Evolutionary conservation across 2,797 vertebrate species (phyloP).

Genomic region (Falco rusticolus): DNA sequence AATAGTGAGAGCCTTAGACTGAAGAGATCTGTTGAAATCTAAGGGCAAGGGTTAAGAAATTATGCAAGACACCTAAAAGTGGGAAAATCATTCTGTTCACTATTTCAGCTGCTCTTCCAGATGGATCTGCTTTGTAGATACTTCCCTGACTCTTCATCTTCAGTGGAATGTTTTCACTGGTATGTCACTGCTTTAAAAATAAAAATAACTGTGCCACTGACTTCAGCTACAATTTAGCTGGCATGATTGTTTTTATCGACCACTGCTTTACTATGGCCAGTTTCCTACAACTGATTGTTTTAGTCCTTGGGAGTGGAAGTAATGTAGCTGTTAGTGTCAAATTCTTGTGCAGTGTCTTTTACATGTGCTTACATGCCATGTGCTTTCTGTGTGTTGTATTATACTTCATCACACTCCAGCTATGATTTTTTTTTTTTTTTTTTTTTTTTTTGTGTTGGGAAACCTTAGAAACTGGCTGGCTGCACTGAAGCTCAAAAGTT

Average conservation of each 20-base stretch:
- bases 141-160: slow-evolving; percentile 51
- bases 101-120: slow-evolving; percentile 68
- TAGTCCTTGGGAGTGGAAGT: slow-evolving; percentile 32
- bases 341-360: slow-evolving; percentile 21
- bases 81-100: slow-evolving; percentile 56
- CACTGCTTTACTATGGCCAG: not conserved
- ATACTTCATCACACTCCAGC: not conserved
- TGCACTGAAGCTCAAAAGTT: not conserved
- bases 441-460: not conserved
- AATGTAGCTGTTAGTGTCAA: slow-evolving; percentile 47
- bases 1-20: not conserved
- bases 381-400: not conserved
- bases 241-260: slow-evolving; percentile 63
- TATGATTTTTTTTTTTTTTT: not conserved
- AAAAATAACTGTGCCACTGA: slow-evolving; percentile 34
- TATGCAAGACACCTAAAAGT: slow-evolving; percentile 68
- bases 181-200: slow-evolving; percentile 57
- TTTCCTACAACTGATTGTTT: slow-evolving; percentile 28
- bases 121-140: slow-evolving; percentile 64
- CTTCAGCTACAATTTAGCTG: slow-evolving; percentile 33
- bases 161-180: slow-evolving; percentile 59
- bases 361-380: slow-evolving; percentile 26
- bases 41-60: slow-evolving; percentile 62
- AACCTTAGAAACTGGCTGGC: not conserved
- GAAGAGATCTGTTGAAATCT: slow-evolving; percentile 51